A percentile compares a stretch with the other conserved stretches of the same genome.
phyloP scores from a whole-genome alignment of 1,140 invertebrate genomes.

The Lepidostoma basale region DNA sequence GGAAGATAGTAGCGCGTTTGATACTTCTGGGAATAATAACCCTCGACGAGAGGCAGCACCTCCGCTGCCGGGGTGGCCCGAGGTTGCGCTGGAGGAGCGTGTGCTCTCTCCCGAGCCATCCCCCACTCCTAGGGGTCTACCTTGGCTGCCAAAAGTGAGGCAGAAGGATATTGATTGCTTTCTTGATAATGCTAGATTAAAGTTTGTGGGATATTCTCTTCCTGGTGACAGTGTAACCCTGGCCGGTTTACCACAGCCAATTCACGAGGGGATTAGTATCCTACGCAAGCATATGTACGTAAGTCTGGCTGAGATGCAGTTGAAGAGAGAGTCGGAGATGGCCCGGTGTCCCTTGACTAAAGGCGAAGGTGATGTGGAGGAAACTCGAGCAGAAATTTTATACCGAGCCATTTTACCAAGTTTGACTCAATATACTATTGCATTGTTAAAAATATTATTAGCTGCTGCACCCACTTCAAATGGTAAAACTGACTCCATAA shows the following conservation, averaged over 20 bases:
- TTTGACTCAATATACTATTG: slow-evolving; percentile 96
- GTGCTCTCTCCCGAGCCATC: slow-evolving; percentile 56
- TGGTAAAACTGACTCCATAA: slow-evolving; percentile 97
- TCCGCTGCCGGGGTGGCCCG: neutral
- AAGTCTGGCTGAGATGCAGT: slow-evolving; percentile 82
- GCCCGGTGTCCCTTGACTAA: slow-evolving; percentile 78
- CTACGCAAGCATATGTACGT: slow-evolving; percentile 88
- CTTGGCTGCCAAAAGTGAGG: slow-evolving; percentile 96
- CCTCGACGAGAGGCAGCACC: neutral
- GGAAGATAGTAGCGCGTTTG: slow-evolving; percentile 60
- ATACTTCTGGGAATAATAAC: slow-evolving; percentile 50
- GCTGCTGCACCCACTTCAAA: slow-evolving; percentile 98
- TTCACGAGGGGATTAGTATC: slow-evolving; percentile 92
- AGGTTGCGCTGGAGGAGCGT: slow-evolving; percentile 16
- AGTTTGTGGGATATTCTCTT: slow-evolving; percentile 94
- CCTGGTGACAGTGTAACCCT: slow-evolving; percentile 85
- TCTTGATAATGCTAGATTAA: slow-evolving; percentile 87
- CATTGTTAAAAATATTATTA: slow-evolving; percentile 93
- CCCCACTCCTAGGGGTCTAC: slow-evolving; percentile 69
- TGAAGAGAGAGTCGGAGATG: slow-evolving; percentile 83
- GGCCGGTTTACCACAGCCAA: slow-evolving; percentile 91
- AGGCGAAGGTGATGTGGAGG: slow-evolving; percentile 72
- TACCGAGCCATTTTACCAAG: slow-evolving; percentile 92
- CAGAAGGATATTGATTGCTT: slow-evolving; percentile 92
- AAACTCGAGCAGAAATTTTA: slow-evolving; percentile 85